A percentile compares a stretch with the other conserved stretches of the same genome.
Conservation (phyloP, 2,113 vertebrate species). For the Pachyramphus minor region DNA sequence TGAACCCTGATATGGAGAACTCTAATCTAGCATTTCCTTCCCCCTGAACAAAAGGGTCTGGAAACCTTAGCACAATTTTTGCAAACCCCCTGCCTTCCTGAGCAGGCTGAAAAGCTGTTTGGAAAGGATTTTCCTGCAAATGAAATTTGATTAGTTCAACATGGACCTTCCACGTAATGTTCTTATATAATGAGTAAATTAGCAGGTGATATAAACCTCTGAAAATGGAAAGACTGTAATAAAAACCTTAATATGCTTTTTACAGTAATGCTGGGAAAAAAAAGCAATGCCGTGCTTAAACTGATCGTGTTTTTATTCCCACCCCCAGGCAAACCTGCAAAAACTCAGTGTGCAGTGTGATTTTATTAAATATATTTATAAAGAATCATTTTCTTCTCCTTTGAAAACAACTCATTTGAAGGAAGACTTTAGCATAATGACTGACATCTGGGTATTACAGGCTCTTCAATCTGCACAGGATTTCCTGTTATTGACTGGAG, state of each 20-base stretch:
- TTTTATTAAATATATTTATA: conserved; percentile 13
- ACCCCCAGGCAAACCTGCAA: neutral
- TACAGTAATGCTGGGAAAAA: neutral
- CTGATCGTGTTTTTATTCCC: neutral
- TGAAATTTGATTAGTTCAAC: conserved; percentile 1
- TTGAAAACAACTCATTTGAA: neutral
- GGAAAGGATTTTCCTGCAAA: neutral
- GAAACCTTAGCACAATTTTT: neutral
- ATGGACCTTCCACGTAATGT: neutral
- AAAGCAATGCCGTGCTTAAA: neutral
- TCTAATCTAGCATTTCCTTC: neutral
- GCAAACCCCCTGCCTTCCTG: neutral
- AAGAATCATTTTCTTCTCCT: neutral
- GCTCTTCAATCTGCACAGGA: neutral
- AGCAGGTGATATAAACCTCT: neutral
- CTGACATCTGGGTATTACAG: neutral
- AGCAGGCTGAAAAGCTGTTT: neutral
- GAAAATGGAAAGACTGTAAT: conserved; percentile 10
- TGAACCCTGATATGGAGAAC: rapidly evolving
- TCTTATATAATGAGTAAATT: conserved; percentile 18
- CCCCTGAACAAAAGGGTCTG: neutral
- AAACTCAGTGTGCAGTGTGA: neutral
- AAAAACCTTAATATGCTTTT: conserved; percentile 19
- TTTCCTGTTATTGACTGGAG: neutral
- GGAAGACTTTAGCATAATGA: neutral